Evolutionary conservation across 2,888 invertebrate species (phyloP).

Genomic region (Halictus ligatus): DNA sequence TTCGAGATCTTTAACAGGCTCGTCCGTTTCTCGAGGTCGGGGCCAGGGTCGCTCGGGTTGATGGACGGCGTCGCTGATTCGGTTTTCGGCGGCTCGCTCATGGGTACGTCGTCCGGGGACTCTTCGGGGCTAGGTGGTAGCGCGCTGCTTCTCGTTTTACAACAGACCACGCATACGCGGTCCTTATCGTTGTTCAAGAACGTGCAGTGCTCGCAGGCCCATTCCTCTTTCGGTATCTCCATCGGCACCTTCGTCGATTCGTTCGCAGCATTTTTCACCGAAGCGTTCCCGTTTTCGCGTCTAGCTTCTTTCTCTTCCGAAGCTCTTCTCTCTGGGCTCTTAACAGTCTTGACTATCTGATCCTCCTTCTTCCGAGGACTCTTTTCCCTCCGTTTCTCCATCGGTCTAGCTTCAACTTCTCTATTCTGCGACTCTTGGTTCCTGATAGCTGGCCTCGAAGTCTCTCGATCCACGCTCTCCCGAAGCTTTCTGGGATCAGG

Average conservation of each 20-base stretch:
- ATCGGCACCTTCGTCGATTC: conserved; percentile 8
- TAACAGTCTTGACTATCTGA: neutral
- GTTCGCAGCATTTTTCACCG: neutral
- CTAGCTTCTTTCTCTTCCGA: conserved; percentile 9
- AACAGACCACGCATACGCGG: conserved; percentile 93
- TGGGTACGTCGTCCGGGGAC: conserved; percentile 20
- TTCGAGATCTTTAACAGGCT: conserved; percentile 71
- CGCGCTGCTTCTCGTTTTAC: conserved; percentile 88
- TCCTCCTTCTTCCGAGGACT: conserved; percentile 13
- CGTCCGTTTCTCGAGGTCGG: conserved; percentile 69
- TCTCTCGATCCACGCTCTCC: conserved; percentile 24
- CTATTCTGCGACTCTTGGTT: conserved; percentile 16
- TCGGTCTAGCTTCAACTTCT: conserved; percentile 20
- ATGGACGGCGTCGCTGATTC: conserved; percentile 25
- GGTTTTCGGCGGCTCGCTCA: conserved; percentile 53
- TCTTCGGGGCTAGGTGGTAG: conserved; percentile 70
- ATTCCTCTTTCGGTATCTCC: conserved; percentile 84
- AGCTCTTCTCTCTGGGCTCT: neutral
- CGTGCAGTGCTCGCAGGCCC: conserved; percentile 96
- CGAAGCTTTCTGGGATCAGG: neutral
- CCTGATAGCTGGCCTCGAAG: conserved; percentile 12
- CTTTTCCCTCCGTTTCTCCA: conserved; percentile 22
- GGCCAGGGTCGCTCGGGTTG: conserved; percentile 52
- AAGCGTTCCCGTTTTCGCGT: neutral
- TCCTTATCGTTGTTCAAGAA: conserved; percentile 93